Evolutionary conservation across 2,888 invertebrate genomes (phyloP).

Genomic region (Ptilodon capucinus): DNA sequence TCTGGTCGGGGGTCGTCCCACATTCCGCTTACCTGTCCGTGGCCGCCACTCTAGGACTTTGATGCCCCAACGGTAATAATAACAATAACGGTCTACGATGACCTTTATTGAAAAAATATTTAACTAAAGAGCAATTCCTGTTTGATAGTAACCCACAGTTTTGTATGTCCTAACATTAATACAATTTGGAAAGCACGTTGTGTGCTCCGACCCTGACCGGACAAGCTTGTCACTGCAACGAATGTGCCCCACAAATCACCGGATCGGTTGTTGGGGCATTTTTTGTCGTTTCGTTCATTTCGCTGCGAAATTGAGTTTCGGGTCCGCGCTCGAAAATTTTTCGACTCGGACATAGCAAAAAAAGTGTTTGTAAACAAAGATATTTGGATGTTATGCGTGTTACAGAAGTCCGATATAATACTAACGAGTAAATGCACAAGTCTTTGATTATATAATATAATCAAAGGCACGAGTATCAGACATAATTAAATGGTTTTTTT

Average conservation of each 20-base stretch:
- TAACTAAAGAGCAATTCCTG: neutral
- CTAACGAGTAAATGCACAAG: no score
- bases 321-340: constrained; percentile 57
- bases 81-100: no score
- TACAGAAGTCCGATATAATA: no score
- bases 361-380: constrained; percentile 51
- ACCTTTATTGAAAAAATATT: no score
- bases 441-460: no score
- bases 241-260: constrained; percentile 79
- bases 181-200: constrained; percentile 55
- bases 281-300: constrained; percentile 75
- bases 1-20: no score
- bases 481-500: no score
- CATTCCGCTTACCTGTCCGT: no score
- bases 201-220: constrained; percentile 54
- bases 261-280: constrained; percentile 62
- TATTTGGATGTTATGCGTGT: no score
- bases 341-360: constrained; percentile 40
- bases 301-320: constrained; percentile 73
- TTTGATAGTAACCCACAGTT: constrained; percentile 30
- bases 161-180: constrained; percentile 46
- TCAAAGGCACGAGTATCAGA: no score
- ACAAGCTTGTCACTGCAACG: constrained; percentile 78
- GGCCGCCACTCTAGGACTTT: no score
- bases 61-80: no score